Evolutionary conservation across 1,140 invertebrate genomes (phyloP).

Genomic region (Orius insidiosus): DNA sequence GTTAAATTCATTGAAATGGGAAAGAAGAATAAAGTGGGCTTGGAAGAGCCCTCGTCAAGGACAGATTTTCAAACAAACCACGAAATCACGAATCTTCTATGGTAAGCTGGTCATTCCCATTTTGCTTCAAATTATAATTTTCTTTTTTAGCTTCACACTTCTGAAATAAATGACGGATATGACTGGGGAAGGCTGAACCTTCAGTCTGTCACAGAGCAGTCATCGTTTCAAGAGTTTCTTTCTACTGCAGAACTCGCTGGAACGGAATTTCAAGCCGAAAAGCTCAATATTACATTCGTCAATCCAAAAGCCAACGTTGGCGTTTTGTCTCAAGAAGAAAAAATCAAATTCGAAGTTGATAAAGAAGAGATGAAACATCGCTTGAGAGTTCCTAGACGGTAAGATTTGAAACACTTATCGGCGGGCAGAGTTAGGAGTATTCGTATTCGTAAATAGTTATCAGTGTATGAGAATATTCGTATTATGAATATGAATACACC

Average conservation of each 20-base stretch:
- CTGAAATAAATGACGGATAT: constrained; percentile 74
- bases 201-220: constrained; percentile 89
- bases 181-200: constrained; percentile 79
- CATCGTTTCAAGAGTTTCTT: constrained; percentile 87
- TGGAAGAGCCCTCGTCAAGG: constrained; percentile 56
- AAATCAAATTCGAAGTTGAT: constrained; percentile 33
- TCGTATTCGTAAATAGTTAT: no score
- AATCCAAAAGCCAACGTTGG: constrained; percentile 40
- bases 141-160: constrained; percentile 57
- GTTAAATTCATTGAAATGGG: constrained; percentile 30
- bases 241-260: constrained; percentile 84
- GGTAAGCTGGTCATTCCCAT: no score
- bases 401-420: constrained; percentile 9
- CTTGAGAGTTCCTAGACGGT: constrained; percentile 61
- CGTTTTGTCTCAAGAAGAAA: constrained; percentile 45
- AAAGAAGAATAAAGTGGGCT: constrained; percentile 41
- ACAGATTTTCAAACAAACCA: constrained; percentile 43
- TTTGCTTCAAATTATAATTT: background rate
- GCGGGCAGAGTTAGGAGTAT: background rate
- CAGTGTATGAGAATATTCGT: no score
- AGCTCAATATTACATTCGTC: constrained; percentile 68
- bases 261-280: constrained; percentile 78
- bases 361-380: constrained; percentile 47
- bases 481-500: no score
- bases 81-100: constrained; percentile 19